phyloP scores from a whole-genome alignment of 2,113 vertebrate genomes.

The Microtus pennsylvanicus region DNA sequence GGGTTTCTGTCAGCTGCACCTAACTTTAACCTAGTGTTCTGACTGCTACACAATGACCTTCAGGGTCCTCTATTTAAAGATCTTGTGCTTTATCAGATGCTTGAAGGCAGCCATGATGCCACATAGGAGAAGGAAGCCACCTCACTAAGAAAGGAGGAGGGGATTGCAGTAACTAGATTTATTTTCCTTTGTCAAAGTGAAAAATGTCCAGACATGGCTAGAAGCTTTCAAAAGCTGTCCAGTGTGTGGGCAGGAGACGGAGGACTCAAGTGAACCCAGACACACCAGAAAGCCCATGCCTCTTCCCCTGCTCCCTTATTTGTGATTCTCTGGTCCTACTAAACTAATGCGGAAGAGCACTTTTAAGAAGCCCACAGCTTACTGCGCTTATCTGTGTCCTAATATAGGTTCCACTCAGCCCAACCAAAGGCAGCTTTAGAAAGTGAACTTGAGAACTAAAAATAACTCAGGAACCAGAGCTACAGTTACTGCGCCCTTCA shows the following conservation, averaged over 20 bases:
- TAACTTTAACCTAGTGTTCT: not conserved
- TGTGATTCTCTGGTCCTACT: not conserved
- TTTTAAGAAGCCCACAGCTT: not conserved
- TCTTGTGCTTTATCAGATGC: not conserved
- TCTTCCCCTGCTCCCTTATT: not conserved
- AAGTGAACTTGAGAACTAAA: not conserved
- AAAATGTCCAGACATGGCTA: not conserved
- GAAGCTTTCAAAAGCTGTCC: constrained; percentile 13
- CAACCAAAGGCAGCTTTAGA: not conserved
- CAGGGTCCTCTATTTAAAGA: not conserved
- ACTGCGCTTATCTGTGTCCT: not conserved
- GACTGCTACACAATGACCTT: not conserved
- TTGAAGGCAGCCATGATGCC: not conserved
- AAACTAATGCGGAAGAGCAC: not conserved
- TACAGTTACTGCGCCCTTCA: not conserved
- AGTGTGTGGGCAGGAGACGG: not conserved
- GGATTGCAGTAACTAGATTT: not conserved
- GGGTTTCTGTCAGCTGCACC: not conserved
- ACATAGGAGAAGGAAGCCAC: not conserved
- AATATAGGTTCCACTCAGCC: not conserved
- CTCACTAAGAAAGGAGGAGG: not conserved
- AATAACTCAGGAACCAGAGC: not conserved
- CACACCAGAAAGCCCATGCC: not conserved
- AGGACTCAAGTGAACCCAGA: not conserved
- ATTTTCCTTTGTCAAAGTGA: constrained; percentile 17